These are phyloP conservation scores for Eurosta solidaginis DNA, from an alignment of 1,140 invertebrate genomes.

Conservation along the genomic window DNA sequence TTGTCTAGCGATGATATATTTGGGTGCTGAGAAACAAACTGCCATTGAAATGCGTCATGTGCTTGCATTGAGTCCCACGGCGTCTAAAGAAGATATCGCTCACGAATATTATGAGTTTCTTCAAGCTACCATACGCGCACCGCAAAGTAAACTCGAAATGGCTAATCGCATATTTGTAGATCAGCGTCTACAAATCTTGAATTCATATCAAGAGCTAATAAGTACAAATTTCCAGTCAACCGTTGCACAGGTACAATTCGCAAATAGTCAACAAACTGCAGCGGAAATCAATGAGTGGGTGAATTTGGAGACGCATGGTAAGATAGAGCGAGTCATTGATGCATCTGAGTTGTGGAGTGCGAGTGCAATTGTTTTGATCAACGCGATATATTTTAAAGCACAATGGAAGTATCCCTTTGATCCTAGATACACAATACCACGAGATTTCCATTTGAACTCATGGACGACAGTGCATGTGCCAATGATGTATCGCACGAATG, in stretches of 20 bases:
- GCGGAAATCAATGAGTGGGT: background rate
- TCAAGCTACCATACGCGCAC: background rate
- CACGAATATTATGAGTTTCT: background rate
- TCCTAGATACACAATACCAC: background rate
- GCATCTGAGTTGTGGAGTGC: background rate
- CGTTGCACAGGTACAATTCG: background rate
- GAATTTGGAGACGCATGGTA: background rate
- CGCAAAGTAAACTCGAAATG: conserved; percentile 2
- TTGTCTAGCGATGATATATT: background rate
- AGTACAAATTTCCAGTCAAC: background rate
- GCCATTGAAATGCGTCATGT: background rate
- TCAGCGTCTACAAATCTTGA: background rate
- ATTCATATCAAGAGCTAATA: background rate
- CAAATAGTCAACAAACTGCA: background rate
- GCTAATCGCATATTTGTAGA: background rate
- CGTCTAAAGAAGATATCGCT: background rate
- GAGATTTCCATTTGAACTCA: conserved; percentile 1
- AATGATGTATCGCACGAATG: background rate
- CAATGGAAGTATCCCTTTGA: conserved; percentile 3
- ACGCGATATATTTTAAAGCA: conserved; percentile 6
- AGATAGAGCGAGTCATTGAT: background rate
- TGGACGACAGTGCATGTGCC: background rate
- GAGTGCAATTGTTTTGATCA: background rate
- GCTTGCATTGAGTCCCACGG: background rate
- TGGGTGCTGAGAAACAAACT: background rate